These are phyloP conservation scores for Anguilla japonica DNA, from an alignment of 2,113 vertebrate genomes.

Conservation along the genomic window DNA sequence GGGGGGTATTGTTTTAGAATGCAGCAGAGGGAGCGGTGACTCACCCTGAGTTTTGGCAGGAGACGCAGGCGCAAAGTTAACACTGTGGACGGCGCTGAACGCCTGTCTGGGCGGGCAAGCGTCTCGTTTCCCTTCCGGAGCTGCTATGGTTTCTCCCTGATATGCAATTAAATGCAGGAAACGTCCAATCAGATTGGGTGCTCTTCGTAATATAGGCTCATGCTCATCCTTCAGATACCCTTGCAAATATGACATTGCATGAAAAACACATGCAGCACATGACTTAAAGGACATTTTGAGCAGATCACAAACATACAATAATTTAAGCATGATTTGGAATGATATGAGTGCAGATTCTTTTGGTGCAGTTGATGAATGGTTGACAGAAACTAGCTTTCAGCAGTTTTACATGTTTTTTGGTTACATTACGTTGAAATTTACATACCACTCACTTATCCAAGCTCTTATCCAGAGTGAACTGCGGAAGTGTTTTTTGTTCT, in stretches of 20 bases:
- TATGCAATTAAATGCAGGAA: background rate
- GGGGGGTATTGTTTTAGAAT: constrained; percentile 5
- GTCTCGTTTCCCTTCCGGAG: background rate
- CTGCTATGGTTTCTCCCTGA: background rate
- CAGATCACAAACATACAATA: background rate
- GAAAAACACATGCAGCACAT: too few species aligned
- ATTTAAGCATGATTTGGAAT: background rate
- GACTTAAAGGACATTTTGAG: background rate
- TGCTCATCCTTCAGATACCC: constrained; percentile 8
- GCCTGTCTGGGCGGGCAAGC: background rate
- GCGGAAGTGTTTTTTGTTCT: background rate
- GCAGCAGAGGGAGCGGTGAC: constrained; percentile 16
- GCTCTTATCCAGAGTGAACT: too few species aligned
- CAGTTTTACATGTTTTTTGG: background rate
- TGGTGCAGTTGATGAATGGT: background rate
- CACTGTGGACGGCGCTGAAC: background rate
- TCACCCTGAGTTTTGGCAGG: constrained; percentile 41
- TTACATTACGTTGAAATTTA: too few species aligned
- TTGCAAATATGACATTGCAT: background rate
- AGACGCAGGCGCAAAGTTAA: background rate
- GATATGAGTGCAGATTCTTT: background rate
- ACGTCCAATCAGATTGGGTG: background rate
- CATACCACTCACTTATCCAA: too few species aligned
- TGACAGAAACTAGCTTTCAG: background rate
- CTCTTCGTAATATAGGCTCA: background rate